Percentiles rank a stretch among this genome's conserved stretches.
These are phyloP conservation scores for Pagetopsis macropterus DNA, from an alignment of 2,797 vertebrate species.

Conservation along the genomic window DNA sequence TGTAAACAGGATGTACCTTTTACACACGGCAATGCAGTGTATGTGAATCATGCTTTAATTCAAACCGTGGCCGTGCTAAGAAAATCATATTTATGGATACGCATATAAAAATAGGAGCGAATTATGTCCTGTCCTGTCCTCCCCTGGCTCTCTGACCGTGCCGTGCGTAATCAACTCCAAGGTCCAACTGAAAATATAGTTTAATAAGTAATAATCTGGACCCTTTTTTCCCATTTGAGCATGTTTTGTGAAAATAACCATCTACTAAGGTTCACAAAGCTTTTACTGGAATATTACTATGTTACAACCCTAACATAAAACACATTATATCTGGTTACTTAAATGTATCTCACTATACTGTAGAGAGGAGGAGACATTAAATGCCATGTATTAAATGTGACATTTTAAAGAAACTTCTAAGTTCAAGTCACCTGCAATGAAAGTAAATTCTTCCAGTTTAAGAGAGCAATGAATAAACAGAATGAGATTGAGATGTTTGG, in stretches of 20 bases:
- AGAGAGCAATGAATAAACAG: slow-evolving; percentile 24
- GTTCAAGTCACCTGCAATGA: slow-evolving; percentile 31
- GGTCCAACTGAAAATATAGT: slow-evolving; percentile 46
- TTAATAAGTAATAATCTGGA: slow-evolving; percentile 32
- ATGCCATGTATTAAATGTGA: not conserved
- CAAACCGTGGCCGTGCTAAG: slow-evolving; percentile 22
- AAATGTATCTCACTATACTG: not conserved
- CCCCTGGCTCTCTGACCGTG: slow-evolving; percentile 39
- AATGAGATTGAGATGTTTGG: slow-evolving; percentile 38
- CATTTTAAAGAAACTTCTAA: not conserved
- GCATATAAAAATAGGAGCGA: slow-evolving; percentile 13
- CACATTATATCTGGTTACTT: not conserved
- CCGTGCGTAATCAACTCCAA: slow-evolving; percentile 66
- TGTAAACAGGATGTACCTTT: slow-evolving; percentile 78
- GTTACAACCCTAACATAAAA: not conserved
- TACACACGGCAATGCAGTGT: slow-evolving; percentile 73
- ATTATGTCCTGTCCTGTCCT: slow-evolving; percentile 30
- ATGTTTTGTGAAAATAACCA: not conserved
- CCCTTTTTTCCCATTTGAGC: not conserved
- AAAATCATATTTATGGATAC: slow-evolving; percentile 32
- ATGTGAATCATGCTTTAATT: slow-evolving; percentile 68
- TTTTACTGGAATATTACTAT: not conserved
- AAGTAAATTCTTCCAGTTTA: slow-evolving; percentile 22
- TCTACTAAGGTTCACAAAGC: slow-evolving; percentile 10
- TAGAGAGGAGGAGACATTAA: not conserved